Evolutionary conservation across 2,113 vertebrate genomes (phyloP), one percentile per base, ranked within the genome.

Genomic region (Shinisaurus crocodilurus): DNA sequence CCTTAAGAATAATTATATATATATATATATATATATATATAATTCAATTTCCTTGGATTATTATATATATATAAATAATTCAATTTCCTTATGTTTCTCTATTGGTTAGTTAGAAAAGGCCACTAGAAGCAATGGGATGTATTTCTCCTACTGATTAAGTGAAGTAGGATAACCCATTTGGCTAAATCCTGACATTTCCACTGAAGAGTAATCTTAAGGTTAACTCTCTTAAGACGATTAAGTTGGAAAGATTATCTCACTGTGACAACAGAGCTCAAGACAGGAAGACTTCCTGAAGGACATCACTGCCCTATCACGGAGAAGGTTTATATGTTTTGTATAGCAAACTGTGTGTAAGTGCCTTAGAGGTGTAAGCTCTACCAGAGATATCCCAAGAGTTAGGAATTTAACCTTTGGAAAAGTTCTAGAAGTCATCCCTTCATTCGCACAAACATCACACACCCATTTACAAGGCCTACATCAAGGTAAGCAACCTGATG

Each of bases 181-280:
- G 43, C 70, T 65, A 29, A 90, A 65, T 6, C 0, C 0, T 23
- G 82, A 86, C 87, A 3, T 7, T 40, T 3, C 79, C 25, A 0
- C 0, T 15, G 29, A 8, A 10, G 48, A 85, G 63, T 90, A 87
- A 89, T 34, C 93, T 92, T 50, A 48, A 80, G 13, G 1, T 40
- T 88, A 82, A 83, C 80, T n/a, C 43, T 89, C 4, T 54, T 90
- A 89, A 94, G 89, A 70, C 69, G 95, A 95, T 96, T 94, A 96
- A 20, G 65, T 45, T 84, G 80, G 89, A 91, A 91, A 85, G 94
- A 93, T 96, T 94, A 96, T 93, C 85, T 60, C 72, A 25, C 29
- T 1, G 85, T 93, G 77, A 86, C 48, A 70, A 76, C 23, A 43
- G 63, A 94, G 90, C 79, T 92, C 37, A 91, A 91, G 86, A 63